Evolutionary conservation across 2,888 invertebrate genomes (phyloP), one percentile per base, ranked within the genome.

Genomic region (Phengaris alcon): DNA sequence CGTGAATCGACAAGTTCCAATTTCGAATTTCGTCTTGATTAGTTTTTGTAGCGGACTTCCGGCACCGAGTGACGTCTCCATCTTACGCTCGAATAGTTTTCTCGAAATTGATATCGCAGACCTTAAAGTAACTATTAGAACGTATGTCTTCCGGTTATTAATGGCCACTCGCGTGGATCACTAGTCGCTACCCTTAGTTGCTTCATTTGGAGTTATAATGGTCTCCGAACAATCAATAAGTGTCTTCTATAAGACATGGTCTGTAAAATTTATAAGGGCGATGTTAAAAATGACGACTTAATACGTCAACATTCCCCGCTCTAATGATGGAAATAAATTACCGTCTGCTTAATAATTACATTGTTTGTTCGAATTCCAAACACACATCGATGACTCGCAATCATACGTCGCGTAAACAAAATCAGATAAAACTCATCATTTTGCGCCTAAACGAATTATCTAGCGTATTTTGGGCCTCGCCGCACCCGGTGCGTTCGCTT

Each of bases 71-170:
- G 86, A 85, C 86, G 87, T 85, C 82, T 86, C 85, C 86, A 87
- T 85, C 82, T 86, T 85, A 82, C 89, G 90, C 89, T 88, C 85
- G 87, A 88, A 85, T 83, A 85, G 84, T 83, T 87, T 86, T 85
- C 85, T 84, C 85, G 91, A 93, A 93, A 93, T 93, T 93, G 93
- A 93, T 93, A 93, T 92, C 90, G 88, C 88, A 88, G 86, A 87
- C 90, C 91, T 91, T 86, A 89, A 54, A 89, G 87, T 82, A 86
- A 85, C 86, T 86, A 93, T 92, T 93, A 91, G 87, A 90, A 84
- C 90, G 90, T 87, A 86, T 91, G 92, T 90, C 92, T 89, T 92
- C 91, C 91, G 89, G 90, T 87, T 79, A 80, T 81, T 79, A 80
- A 82, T 84, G 84, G 79, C 79, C 86, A 87, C 86, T 87, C 90